phyloP scores from a whole-genome alignment of 2,797 vertebrate genomes.

The Gambelia wislizenii region DNA sequence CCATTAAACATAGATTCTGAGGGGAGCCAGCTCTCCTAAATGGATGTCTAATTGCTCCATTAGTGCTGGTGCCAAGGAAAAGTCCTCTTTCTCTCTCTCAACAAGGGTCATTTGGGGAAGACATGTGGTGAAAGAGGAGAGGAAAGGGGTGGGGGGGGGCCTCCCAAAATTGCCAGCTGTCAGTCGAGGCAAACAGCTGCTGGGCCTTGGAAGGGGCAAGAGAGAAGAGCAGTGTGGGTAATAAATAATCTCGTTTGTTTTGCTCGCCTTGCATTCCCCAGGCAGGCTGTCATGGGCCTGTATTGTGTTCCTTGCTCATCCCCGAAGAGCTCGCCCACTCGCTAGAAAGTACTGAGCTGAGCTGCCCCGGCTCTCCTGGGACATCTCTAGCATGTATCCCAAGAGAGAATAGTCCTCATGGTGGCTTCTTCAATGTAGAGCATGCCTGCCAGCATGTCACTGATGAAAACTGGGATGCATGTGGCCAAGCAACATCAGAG shows the following conservation, averaged over 20 bases:
- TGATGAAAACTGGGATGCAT: too few relatives aligned
- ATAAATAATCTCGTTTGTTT: constrained; percentile 61
- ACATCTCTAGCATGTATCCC: constrained; percentile 6
- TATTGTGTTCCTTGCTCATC: constrained; percentile 71
- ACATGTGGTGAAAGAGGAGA: neutral
- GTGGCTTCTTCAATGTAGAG: neutral
- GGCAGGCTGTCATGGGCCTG: constrained; percentile 61
- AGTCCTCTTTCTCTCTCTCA: neutral
- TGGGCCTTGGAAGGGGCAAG: neutral
- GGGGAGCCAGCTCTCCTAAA: neutral
- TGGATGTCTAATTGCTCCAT: neutral
- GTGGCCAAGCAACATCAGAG: too few relatives aligned
- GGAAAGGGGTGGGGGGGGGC: neutral
- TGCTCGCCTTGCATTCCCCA: constrained; percentile 75
- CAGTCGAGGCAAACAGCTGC: neutral
- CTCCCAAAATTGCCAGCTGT: constrained; percentile 4
- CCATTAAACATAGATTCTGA: neutral
- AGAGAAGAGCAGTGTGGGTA: neutral
- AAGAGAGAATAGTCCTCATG: neutral
- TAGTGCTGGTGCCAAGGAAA: neutral
- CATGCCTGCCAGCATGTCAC: too few relatives aligned
- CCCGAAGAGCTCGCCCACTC: constrained; percentile 15
- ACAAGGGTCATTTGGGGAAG: constrained; percentile 31
- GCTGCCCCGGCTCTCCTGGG: constrained; percentile 30
- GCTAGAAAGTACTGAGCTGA: constrained; percentile 42